A percentile compares a stretch with the other conserved stretches of the same genome.
phyloP scores from a whole-genome alignment of 2,113 vertebrate species.

The Sander lucioperca region DNA sequence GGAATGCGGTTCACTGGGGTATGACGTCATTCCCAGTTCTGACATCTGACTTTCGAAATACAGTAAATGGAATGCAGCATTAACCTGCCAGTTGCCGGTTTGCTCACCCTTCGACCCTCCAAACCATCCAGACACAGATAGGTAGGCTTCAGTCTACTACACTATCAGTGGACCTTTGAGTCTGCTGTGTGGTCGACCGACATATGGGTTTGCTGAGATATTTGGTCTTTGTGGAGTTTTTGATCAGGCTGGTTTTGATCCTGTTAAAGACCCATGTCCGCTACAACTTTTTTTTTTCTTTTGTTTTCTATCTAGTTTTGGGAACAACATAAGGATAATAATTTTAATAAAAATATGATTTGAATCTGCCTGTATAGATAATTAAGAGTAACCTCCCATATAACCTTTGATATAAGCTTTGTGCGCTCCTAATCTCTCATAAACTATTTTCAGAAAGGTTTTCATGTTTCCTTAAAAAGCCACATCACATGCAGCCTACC shows the following conservation, averaged over 20 bases:
- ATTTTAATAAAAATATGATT: not conserved
- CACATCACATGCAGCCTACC: too few relatives aligned
- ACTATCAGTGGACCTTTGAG: slow-evolving; percentile 64
- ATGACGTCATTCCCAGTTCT: too few relatives aligned
- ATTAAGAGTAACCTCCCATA: not conserved
- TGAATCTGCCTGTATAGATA: not conserved
- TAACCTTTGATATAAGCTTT: too few relatives aligned
- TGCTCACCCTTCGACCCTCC: slow-evolving; percentile 65
- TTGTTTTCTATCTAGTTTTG: not conserved
- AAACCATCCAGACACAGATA: slow-evolving; percentile 50
- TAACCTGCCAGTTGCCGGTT: slow-evolving; percentile 72
- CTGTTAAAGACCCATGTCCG: slow-evolving; percentile 14
- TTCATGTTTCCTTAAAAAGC: too few relatives aligned
- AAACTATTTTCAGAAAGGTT: too few relatives aligned
- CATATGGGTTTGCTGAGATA: slow-evolving; percentile 63
- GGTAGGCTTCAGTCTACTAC: slow-evolving; percentile 55
- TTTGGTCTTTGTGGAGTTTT: slow-evolving; percentile 33
- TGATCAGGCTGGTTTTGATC: slow-evolving; percentile 42
- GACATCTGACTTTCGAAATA: too few relatives aligned
- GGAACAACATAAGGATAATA: not conserved
- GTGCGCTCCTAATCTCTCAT: too few relatives aligned
- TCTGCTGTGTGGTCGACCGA: slow-evolving; percentile 56
- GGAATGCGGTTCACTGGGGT: too few relatives aligned
- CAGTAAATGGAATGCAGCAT: too few relatives aligned
- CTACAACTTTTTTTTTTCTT: not conserved